Percentiles rank a stretch among this genome's conserved stretches.
These are phyloP conservation scores for Pelochelys cantorii DNA, from an alignment of 2,797 vertebrate genomes.

Conservation along the genomic window DNA sequence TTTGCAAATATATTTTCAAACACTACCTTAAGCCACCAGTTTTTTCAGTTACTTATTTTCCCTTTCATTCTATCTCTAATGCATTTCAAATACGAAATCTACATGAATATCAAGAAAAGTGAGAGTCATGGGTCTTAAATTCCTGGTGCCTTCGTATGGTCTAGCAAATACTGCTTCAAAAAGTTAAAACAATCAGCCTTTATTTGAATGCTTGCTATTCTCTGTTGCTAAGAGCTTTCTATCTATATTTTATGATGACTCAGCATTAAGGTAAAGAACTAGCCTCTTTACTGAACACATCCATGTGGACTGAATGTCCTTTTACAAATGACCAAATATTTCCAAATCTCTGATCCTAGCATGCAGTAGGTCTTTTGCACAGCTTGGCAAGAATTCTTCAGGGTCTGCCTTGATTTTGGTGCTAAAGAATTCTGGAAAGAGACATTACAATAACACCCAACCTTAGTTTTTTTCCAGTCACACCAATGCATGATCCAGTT, in stretches of 20 bases:
- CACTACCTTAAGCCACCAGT: neutral
- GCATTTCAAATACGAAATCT: neutral
- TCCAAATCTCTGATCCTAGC: neutral
- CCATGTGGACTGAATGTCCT: rapidly evolving
- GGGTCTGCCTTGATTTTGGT: neutral
- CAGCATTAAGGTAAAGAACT: neutral
- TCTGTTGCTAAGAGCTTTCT: neutral
- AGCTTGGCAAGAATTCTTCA: neutral
- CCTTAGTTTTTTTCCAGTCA: rapidly evolving
- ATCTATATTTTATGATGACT: neutral
- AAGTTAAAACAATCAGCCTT: neutral
- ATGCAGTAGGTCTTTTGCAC: neutral
- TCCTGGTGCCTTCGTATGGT: neutral
- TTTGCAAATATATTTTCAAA: neutral
- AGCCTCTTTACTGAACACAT: neutral
- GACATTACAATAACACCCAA: neutral
- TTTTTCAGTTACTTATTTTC: neutral
- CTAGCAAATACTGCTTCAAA: neutral
- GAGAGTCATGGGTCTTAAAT: rapidly evolving
- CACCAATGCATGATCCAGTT: neutral
- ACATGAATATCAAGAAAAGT: neutral
- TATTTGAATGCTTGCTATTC: neutral
- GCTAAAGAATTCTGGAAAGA: neutral
- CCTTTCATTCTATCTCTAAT: neutral
- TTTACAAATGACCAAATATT: neutral